phyloP scores from a whole-genome alignment of 2,888 invertebrate genomes.

The Tenodera sinensis region DNA sequence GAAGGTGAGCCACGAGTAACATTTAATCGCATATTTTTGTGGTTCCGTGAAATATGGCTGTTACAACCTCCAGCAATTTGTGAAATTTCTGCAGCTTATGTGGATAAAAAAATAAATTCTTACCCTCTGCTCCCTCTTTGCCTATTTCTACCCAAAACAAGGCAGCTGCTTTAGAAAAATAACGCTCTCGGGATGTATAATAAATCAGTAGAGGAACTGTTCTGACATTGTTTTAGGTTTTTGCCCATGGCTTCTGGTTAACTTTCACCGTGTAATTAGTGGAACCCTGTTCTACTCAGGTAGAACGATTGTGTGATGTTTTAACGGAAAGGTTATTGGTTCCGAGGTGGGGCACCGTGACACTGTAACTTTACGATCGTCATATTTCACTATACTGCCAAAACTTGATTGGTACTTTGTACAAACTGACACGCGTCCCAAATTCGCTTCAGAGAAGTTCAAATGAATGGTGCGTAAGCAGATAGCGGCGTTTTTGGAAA shows the following conservation, averaged over 20 bases:
- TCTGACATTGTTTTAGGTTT: neutral
- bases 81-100: neutral
- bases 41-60: neutral
- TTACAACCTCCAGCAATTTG: neutral
- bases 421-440: too few species aligned
- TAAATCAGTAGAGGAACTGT: neutral
- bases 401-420: neutral
- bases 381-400: neutral
- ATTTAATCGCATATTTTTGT: neutral
- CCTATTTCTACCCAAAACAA: neutral
- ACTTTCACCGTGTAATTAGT: neutral
- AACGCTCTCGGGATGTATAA: neutral
- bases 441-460: neutral
- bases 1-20: neutral
- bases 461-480: neutral
- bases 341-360: neutral
- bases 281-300: neutral
- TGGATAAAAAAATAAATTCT: neutral
- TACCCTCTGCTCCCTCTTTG: neutral
- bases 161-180: neutral
- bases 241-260: slow-evolving; percentile 7
- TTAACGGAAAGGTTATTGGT: neutral
- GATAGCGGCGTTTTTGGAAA: neutral
- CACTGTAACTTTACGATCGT: neutral
- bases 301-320: neutral